phyloP scores from a whole-genome alignment of 1,140 invertebrate genomes.

The Adoxophyes honmai region DNA sequence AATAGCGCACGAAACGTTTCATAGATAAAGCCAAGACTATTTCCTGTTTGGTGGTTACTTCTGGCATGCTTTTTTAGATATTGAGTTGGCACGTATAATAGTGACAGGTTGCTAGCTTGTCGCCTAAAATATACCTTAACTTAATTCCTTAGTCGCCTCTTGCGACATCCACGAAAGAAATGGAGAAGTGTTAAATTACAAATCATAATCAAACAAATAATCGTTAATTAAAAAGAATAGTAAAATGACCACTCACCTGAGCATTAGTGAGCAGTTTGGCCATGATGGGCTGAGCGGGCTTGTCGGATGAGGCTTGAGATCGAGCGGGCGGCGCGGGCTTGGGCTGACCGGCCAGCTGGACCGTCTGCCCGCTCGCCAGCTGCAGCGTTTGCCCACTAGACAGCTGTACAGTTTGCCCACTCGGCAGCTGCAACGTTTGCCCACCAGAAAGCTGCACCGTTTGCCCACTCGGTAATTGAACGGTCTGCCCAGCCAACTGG shows the following conservation, averaged over 20 bases:
- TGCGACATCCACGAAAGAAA: too few relatives aligned
- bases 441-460: slow-evolving; percentile 54
- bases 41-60: too few relatives aligned
- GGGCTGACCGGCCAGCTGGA: slow-evolving; percentile 27
- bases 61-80: too few relatives aligned
- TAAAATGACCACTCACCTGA: too few relatives aligned
- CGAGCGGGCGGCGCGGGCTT: slow-evolving; percentile 52
- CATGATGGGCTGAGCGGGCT: slow-evolving; percentile 55
- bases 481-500: slow-evolving; percentile 53
- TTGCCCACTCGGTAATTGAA: slow-evolving; percentile 56
- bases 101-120: too few relatives aligned
- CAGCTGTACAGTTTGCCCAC: slow-evolving; percentile 57
- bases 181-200: too few relatives aligned
- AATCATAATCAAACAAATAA: slow-evolving; percentile 6
- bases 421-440: slow-evolving; percentile 54
- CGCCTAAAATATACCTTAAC: too few relatives aligned
- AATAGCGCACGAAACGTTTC: too few relatives aligned
- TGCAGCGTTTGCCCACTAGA: slow-evolving; percentile 54
- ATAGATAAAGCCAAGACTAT: too few relatives aligned
- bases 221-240: too few relatives aligned
- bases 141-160: too few relatives aligned
- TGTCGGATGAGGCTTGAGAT: slow-evolving; percentile 44
- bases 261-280: slow-evolving; percentile 66
- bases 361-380: slow-evolving; percentile 32
- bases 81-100: too few relatives aligned